Percentiles rank a stretch among this genome's conserved stretches.
These are phyloP conservation scores for Heterodera filipjevi DNA, from an alignment of 2,888 invertebrate genomes.

Conservation along the genomic window DNA sequence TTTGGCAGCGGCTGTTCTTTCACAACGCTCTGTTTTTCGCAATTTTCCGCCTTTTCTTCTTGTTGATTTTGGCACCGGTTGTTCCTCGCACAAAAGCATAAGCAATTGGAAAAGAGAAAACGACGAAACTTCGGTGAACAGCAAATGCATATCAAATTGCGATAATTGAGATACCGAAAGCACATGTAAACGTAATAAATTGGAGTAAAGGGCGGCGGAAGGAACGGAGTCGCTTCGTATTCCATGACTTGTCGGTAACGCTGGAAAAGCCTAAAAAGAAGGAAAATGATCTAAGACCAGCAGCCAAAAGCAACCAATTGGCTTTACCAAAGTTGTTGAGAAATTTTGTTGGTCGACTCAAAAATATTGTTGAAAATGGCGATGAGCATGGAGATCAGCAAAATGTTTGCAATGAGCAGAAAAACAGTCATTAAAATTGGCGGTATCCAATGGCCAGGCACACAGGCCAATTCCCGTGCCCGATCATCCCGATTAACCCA, in stretches of 20 bases:
- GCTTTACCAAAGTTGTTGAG: slow-evolving; percentile 84
- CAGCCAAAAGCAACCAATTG: not conserved
- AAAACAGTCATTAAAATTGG: slow-evolving; percentile 91
- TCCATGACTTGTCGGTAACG: slow-evolving; percentile 93
- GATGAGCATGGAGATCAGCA: slow-evolving; percentile 93
- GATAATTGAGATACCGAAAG: slow-evolving; percentile 46
- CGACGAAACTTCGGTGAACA: slow-evolving; percentile 13
- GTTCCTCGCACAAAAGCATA: not conserved
- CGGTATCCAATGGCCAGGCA: slow-evolving; percentile 78
- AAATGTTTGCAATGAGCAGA: slow-evolving; percentile 91
- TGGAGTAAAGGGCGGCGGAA: slow-evolving; percentile 76
- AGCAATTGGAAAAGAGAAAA: not conserved
- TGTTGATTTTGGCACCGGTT: not conserved
- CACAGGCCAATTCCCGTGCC: slow-evolving; percentile 45
- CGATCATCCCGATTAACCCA: slow-evolving; percentile 29
- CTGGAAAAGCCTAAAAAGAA: slow-evolving; percentile 81
- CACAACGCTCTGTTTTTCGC: slow-evolving; percentile 21
- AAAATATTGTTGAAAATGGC: slow-evolving; percentile 86
- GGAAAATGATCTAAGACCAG: not conserved
- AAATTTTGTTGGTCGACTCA: slow-evolving; percentile 84
- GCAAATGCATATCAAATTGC: slow-evolving; percentile 23
- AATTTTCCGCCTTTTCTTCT: slow-evolving; percentile 21
- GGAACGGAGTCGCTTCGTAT: slow-evolving; percentile 93
- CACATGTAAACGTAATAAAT: slow-evolving; percentile 56
- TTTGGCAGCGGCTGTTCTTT: slow-evolving; percentile 16